Percentiles rank a stretch among this genome's conserved stretches.
phyloP scores from a whole-genome alignment of 2,888 invertebrate species.

The Catotricha subobsoleta region DNA sequence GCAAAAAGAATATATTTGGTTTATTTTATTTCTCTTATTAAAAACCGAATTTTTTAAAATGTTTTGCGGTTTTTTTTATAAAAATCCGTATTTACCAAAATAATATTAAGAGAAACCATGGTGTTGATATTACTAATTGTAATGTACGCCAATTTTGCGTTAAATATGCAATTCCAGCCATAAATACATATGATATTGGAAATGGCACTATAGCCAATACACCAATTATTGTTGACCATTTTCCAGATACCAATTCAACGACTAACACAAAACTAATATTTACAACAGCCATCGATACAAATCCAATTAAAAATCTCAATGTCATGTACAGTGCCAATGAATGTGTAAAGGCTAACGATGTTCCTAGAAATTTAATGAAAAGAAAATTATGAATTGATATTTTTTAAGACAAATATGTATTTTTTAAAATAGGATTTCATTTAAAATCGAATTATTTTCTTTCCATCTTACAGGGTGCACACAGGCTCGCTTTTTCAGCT shows the following conservation, averaged over 20 bases:
- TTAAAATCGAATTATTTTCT: too few species aligned
- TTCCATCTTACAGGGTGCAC: too few species aligned
- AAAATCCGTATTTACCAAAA: constrained; percentile 31
- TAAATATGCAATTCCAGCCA: constrained; percentile 40
- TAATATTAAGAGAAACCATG: constrained; percentile 34
- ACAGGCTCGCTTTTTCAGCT: too few species aligned
- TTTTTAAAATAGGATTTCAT: too few species aligned
- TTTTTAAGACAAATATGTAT: too few species aligned
- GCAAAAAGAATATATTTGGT: constrained; percentile 7
- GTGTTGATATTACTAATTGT: constrained; percentile 37
- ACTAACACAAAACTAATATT: constrained; percentile 53
- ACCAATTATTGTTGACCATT: constrained; percentile 44
- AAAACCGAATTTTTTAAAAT: too few species aligned
- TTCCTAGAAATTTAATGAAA: constrained; percentile 24
- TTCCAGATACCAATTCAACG: constrained; percentile 44
- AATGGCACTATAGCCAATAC: constrained; percentile 44
- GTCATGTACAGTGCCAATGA: constrained; percentile 39
- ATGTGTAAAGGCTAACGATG: constrained; percentile 37
- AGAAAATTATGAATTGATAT: too few species aligned
- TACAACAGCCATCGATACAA: constrained; percentile 39
- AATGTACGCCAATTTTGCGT: constrained; percentile 38
- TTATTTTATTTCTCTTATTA: too few species aligned
- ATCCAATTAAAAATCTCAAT: constrained; percentile 38
- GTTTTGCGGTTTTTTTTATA: background rate
- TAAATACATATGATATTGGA: constrained; percentile 37